phyloP scores from a whole-genome alignment of 2,888 invertebrate genomes.

The Ophion costatus region DNA sequence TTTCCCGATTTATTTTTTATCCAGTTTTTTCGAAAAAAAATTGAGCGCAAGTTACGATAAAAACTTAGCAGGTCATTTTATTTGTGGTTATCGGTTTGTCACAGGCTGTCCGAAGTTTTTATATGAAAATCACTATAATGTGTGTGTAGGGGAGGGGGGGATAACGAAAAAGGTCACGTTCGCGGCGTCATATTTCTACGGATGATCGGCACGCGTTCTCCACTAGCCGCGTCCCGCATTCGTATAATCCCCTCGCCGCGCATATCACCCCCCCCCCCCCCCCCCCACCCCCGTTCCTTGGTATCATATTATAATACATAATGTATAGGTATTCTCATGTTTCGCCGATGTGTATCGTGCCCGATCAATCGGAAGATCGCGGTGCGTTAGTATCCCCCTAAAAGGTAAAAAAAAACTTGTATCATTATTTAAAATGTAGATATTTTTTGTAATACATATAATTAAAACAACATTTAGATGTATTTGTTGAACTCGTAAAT shows the following conservation, averaged over 20 bases:
- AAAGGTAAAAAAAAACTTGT: neutral
- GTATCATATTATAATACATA: conserved; percentile 36
- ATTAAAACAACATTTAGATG: too few species aligned
- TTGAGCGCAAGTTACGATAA: neutral
- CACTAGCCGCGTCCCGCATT: conserved; percentile 4
- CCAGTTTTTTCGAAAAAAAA: too few species aligned
- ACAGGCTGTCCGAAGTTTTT: too few species aligned
- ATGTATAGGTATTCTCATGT: conserved; percentile 23
- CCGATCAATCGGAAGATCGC: conserved; percentile 24
- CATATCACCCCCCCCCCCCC: neutral
- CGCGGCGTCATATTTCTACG: conserved; percentile 51
- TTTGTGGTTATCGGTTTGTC: too few species aligned
- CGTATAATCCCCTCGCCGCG: conserved; percentile 7
- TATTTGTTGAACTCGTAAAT: too few species aligned
- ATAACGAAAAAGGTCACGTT: conserved; percentile 41
- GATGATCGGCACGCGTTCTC: conserved; percentile 60
- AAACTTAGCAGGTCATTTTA: too few species aligned
- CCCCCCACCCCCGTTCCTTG: conserved; percentile 18
- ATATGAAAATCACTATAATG: neutral
- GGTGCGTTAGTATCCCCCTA: neutral
- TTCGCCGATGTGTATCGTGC: conserved; percentile 20
- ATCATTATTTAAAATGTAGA: neutral
- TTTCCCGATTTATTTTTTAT: neutral
- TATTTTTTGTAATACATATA: too few species aligned
- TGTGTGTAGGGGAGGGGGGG: neutral